Evolutionary conservation across 1,140 invertebrate species (phyloP).

Genomic region (Cotesia glomerata): DNA sequence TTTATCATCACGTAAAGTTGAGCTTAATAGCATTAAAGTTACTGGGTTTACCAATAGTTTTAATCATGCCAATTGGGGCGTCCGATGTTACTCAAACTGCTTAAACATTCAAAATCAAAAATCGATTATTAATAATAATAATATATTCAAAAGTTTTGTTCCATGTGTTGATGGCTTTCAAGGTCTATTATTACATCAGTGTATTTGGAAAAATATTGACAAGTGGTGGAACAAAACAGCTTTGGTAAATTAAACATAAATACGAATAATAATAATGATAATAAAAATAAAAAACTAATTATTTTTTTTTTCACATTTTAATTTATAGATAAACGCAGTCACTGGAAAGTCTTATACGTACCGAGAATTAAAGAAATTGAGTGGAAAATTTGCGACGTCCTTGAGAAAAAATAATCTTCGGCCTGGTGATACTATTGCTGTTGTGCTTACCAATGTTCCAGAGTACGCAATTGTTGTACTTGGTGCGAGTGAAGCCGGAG

Average conservation of each 20-base stretch:
- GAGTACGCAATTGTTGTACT: conserved; percentile 72
- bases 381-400: conserved; percentile 69
- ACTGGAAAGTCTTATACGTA: conserved; percentile 74
- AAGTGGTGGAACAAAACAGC: conserved; percentile 31
- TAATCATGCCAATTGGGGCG: background rate
- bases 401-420: conserved; percentile 69
- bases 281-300: background rate
- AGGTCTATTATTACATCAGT: conserved; percentile 19
- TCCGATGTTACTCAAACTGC: background rate
- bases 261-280: background rate
- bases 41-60: too few relatives aligned
- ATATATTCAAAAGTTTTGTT: conserved; percentile 12
- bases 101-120: background rate
- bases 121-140: conserved; percentile 2
- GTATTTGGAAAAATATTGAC: conserved; percentile 23
- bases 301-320: background rate
- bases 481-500: conserved; percentile 72
- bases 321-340: conserved; percentile 67
- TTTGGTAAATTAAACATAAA: conserved; percentile 10
- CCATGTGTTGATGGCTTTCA: background rate
- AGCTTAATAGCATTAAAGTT: too few relatives aligned
- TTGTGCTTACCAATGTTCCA: conserved; percentile 75
- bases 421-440: conserved; percentile 71
- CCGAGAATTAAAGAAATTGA: conserved; percentile 67
- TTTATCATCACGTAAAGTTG: too few relatives aligned